Evolutionary conservation across 2,888 invertebrate genomes (phyloP).

Genomic region (Tenthredo notha): DNA sequence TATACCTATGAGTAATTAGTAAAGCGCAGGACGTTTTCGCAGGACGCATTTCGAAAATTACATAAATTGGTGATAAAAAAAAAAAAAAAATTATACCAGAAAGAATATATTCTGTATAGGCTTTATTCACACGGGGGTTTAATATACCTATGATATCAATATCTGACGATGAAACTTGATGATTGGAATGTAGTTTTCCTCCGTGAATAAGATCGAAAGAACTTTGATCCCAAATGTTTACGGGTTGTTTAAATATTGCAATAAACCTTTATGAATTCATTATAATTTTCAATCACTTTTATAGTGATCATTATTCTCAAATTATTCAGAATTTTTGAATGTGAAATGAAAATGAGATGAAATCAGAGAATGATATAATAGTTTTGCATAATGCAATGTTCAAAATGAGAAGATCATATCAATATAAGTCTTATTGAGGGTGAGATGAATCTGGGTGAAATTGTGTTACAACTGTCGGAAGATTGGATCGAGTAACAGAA

Average conservation of each 20-base stretch:
- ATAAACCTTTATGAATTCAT: background rate
- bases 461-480: background rate
- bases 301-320: background rate
- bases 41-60: background rate
- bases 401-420: background rate
- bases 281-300: background rate
- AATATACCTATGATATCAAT: background rate
- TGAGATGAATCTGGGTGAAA: background rate
- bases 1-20: background rate
- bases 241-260: background rate
- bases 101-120: background rate
- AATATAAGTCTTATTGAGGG: no score
- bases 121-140: background rate
- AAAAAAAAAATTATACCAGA: background rate
- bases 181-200: background rate
- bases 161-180: background rate
- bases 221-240: background rate
- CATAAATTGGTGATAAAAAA: background rate
- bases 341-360: background rate
- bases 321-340: background rate
- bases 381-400: background rate
- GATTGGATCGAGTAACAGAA: slow-evolving; percentile 17
- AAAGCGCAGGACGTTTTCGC: no score
- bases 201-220: background rate
- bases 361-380: background rate